These are phyloP conservation scores for Drosophila takahashii DNA, from an alignment of 1,140 invertebrate genomes.

Conservation along the genomic window DNA sequence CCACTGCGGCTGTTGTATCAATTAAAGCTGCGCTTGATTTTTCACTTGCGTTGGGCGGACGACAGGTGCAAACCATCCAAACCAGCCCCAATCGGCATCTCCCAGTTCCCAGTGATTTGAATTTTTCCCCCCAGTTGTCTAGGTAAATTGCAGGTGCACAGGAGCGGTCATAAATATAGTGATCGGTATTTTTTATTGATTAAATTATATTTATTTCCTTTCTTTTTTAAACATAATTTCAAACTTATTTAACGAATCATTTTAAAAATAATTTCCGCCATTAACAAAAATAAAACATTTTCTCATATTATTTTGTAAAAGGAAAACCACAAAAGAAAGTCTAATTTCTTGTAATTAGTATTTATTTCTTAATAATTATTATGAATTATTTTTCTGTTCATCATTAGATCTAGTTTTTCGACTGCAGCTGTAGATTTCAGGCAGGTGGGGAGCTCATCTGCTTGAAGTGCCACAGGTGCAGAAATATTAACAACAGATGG, in stretches of 20 bases:
- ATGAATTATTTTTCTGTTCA: too few relatives aligned
- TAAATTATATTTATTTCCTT: not conserved
- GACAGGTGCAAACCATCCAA: conserved; percentile 76
- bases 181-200: not conserved
- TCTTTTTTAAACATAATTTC: too few relatives aligned
- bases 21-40: conserved; percentile 80
- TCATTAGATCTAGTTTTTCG: too few relatives aligned
- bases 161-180: conserved; percentile 2
- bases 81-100: conserved; percentile 26
- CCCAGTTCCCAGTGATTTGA: conserved; percentile 68
- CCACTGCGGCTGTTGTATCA: conserved; percentile 64
- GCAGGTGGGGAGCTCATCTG: conserved; percentile 5
- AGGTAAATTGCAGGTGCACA: conserved; percentile 53
- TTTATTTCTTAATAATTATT: too few relatives aligned
- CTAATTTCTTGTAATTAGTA: too few relatives aligned
- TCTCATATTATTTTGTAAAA: too few relatives aligned
- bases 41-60: conserved; percentile 77
- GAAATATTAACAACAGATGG: conserved; percentile 44
- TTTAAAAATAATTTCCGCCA: too few relatives aligned
- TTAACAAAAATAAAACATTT: too few relatives aligned
- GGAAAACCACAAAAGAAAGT: too few relatives aligned
- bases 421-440: too few relatives aligned
- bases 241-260: too few relatives aligned
- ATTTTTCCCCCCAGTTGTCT: conserved; percentile 68
- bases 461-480: conserved; percentile 45